A percentile compares a stretch with the other conserved stretches of the same genome.
Evolutionary conservation across 2,888 invertebrate species (phyloP).

Genomic region (Macropis europaea): DNA sequence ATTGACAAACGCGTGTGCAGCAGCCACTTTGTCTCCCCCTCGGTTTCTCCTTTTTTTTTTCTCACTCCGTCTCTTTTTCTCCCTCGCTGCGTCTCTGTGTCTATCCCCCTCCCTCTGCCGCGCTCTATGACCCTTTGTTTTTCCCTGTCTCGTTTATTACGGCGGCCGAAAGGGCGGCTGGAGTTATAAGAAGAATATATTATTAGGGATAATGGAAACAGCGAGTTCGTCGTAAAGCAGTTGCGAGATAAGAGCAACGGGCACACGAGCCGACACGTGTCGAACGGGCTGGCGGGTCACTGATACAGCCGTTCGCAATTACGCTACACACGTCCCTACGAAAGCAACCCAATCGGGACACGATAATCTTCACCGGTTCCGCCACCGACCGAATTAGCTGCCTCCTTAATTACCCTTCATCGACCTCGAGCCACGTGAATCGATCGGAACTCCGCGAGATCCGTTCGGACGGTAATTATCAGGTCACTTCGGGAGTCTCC

Average conservation of each 20-base stretch:
- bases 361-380: conserved; percentile 41
- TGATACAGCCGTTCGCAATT: conserved; percentile 77
- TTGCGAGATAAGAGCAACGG: conserved; percentile 68
- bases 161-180: conserved; percentile 26
- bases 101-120: not conserved
- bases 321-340: conserved; percentile 62
- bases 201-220: conserved; percentile 78
- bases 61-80: conserved; percentile 9
- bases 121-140: too few species aligned
- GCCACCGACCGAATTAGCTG: conserved; percentile 15
- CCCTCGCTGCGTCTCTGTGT: not conserved
- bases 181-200: conserved; percentile 77
- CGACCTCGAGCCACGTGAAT: conserved; percentile 3
- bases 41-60: not conserved
- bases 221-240: conserved; percentile 66
- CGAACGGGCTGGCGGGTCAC: conserved; percentile 69
- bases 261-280: conserved; percentile 73
- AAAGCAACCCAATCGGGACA: conserved; percentile 46
- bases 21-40: conserved; percentile 47
- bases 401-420: conserved; percentile 31
- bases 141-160: too few species aligned
- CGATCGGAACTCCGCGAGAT: not conserved
- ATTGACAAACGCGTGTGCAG: conserved; percentile 78
- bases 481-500: too few species aligned
- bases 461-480: too few species aligned